Percentiles rank a stretch among this genome's conserved stretches.
Conservation (phyloP, 1,140 invertebrate genomes). For the Drosophila elegans region DNA sequence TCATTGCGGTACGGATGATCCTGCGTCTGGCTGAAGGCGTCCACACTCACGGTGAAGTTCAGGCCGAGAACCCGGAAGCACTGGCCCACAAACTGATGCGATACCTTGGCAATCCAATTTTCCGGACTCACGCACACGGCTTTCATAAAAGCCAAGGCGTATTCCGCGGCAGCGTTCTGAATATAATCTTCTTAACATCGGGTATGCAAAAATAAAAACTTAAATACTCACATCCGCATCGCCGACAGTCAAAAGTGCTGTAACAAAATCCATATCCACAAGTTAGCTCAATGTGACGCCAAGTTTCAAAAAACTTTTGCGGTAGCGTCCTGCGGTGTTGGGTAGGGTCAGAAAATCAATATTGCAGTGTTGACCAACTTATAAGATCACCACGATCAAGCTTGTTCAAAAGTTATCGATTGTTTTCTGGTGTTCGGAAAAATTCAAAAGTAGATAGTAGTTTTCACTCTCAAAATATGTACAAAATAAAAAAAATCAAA, state of each 20-base stretch:
- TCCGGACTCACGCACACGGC: conserved; percentile 29
- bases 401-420: conserved; percentile 2
- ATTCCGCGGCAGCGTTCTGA: conserved; percentile 23
- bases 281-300: not conserved
- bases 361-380: not conserved
- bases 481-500: too few relatives aligned
- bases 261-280: conserved; percentile 53
- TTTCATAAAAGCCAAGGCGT: conserved; percentile 28
- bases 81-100: conserved; percentile 59
- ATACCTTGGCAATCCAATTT: conserved; percentile 36
- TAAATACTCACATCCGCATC: conserved; percentile 18
- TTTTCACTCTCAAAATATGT: too few relatives aligned
- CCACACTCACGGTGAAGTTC: conserved; percentile 37
- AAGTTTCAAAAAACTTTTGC: not conserved
- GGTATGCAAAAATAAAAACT: not conserved
- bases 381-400: not conserved
- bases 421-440: not conserved
- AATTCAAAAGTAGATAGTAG: not conserved
- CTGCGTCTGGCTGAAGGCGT: conserved; percentile 22
- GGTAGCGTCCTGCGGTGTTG: not conserved
- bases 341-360: not conserved
- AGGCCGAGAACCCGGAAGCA: conserved; percentile 53
- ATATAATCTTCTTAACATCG: not conserved
- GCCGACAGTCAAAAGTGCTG: conserved; percentile 35
- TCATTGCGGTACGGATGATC: conserved; percentile 47